These are phyloP conservation scores for Ditylenchus weischeri DNA, from an alignment of 2,888 invertebrate species.

Conservation along the genomic window DNA sequence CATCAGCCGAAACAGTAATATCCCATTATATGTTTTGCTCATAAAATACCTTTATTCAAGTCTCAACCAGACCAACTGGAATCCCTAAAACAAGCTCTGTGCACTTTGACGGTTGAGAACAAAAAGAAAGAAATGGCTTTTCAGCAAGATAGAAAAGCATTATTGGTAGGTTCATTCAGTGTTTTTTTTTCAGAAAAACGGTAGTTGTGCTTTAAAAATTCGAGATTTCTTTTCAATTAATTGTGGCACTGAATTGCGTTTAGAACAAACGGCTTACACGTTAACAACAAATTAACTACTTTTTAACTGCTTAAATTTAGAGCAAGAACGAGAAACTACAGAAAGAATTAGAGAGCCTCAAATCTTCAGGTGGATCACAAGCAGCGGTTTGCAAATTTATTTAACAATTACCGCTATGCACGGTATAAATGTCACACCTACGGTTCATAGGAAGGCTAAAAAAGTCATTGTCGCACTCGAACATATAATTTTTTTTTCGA, in stretches of 20 bases:
- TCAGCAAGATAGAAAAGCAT: slow-evolving; percentile 65
- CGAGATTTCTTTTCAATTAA: too few relatives aligned
- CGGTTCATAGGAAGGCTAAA: too few relatives aligned
- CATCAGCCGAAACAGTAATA: background rate
- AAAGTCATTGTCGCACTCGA: too few relatives aligned
- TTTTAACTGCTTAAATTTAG: slow-evolving; percentile 18
- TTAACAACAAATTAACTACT: too few relatives aligned
- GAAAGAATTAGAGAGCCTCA: slow-evolving; percentile 60
- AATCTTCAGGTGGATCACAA: slow-evolving; percentile 15
- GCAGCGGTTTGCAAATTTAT: slow-evolving; percentile 5
- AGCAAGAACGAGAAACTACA: slow-evolving; percentile 41
- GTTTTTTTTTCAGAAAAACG: background rate
- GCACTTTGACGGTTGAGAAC: slow-evolving; percentile 78
- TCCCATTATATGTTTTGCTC: background rate
- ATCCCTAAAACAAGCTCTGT: slow-evolving; percentile 64
- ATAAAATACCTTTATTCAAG: background rate
- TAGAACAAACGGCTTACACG: too few relatives aligned
- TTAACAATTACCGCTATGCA: too few relatives aligned
- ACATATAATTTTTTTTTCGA: too few relatives aligned
- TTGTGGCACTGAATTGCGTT: too few relatives aligned
- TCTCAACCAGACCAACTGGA: slow-evolving; percentile 27
- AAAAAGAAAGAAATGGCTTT: slow-evolving; percentile 79
- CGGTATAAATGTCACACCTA: too few relatives aligned
- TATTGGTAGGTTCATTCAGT: slow-evolving; percentile 54
- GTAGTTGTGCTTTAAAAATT: too few relatives aligned